Evolutionary conservation across 1,140 invertebrate species (phyloP), one percentile per base, ranked within the genome.

Genomic region (Ceratoteleas bidentatus): DNA sequence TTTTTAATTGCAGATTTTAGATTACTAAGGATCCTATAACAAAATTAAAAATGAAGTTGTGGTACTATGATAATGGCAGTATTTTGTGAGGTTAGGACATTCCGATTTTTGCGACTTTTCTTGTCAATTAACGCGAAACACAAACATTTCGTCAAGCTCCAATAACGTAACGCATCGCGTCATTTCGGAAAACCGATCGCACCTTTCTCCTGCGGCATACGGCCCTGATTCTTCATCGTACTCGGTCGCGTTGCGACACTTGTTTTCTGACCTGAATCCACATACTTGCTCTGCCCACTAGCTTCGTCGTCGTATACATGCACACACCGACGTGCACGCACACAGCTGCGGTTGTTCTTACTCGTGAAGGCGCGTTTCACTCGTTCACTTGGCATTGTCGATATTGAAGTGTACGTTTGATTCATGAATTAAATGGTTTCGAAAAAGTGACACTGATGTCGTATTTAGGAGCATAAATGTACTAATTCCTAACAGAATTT

Each of bases 221-320:
- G 70, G 77, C 77, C 69, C 77, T 80, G 76, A 80, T 66, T 57
- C 73, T 77, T 73, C 66, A 64, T 69, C 66, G 83, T 54, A 81
- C 83, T 78, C 79, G 78, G 66, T 68, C 74, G 73, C 73, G 76
- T 87, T 87, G 81, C 87, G 86, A 87, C 86, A 88, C 87, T 88
- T 88, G 86, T 87, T 88, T 88, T 87, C 85, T 86, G 86, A 88
- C 87, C 87, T 87, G 85, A 82, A 87, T 88, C 74, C 68, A 72
- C 70, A 56, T 75, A 61, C 77, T 85, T 68, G 84, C 73, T 81
- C 74, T 84, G 80, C 84, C 83, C 76, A 79, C 68, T 50, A 79
- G 72, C 76, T 79, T 61, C 61, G 61, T 66, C 68, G 40, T 14
- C 54, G 68, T 73, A 45, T 54, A 80, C 62, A 70, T 61, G 49